Percentiles rank a stretch among this genome's conserved stretches.
Evolutionary conservation across 2,888 invertebrate genomes (phyloP).

Genomic region (Busseola fusca): DNA sequence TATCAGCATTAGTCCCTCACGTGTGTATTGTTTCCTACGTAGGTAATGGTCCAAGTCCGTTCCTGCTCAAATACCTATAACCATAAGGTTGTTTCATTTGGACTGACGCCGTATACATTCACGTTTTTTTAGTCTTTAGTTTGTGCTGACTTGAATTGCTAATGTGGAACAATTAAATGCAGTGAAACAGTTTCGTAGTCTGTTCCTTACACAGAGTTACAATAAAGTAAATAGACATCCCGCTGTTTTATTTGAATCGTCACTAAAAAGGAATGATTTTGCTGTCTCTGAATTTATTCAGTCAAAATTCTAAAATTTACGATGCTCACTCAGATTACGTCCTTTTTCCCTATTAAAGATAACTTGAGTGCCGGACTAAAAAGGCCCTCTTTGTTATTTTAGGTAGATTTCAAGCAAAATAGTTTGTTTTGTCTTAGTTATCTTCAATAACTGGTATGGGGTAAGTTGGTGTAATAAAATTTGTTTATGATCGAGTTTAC

Average conservation of each 20-base stretch:
- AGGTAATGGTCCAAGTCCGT: neutral
- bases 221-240: neutral
- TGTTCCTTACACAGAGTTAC: neutral
- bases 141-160: neutral
- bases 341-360: slow-evolving; percentile 36
- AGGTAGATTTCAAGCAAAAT: slow-evolving; percentile 17
- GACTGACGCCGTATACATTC: neutral
- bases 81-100: neutral
- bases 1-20: neutral
- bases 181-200: neutral
- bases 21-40: neutral
- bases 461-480: slow-evolving; percentile 45
- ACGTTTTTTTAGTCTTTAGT: no score
- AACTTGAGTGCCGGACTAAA: slow-evolving; percentile 33
- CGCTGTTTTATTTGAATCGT: slow-evolving; percentile 8
- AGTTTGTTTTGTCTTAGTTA: slow-evolving; percentile 37
- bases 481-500: slow-evolving; percentile 40
- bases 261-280: slow-evolving; percentile 20
- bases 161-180: neutral
- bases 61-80: neutral
- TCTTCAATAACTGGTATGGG: slow-evolving; percentile 24
- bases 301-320: slow-evolving; percentile 30
- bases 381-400: slow-evolving; percentile 39
- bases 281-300: slow-evolving; percentile 35
- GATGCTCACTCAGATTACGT: slow-evolving; percentile 30